phyloP scores from a whole-genome alignment of 2,888 invertebrate genomes.

The Perizoma flavofasciatum region DNA sequence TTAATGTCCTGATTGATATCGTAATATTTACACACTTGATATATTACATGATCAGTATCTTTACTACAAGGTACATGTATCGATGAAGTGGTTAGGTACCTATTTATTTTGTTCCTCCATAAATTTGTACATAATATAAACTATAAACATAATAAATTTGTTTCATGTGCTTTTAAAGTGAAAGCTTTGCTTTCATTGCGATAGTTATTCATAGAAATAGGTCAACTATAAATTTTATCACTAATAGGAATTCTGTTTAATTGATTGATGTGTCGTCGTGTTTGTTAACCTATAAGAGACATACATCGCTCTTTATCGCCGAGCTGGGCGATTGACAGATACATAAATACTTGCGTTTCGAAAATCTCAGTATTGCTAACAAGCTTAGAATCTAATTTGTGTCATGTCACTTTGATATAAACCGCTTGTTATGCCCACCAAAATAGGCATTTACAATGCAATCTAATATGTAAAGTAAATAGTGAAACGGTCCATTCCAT shows the following conservation, averaged over 20 bases:
- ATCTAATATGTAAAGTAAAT: conserved; percentile 27
- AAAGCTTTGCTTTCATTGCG: not conserved
- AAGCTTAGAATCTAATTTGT: conserved; percentile 40
- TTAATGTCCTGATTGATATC: conserved; percentile 51
- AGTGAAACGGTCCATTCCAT: conserved; percentile 49
- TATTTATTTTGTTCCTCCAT: conserved; percentile 11
- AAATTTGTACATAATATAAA: not conserved
- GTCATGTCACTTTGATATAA: conserved; percentile 39
- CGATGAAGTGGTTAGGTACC: conserved; percentile 3
- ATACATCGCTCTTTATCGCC: conserved; percentile 27
- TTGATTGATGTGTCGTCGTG: conserved; percentile 23
- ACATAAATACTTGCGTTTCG: conserved; percentile 35
- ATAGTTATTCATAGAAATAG: conserved; percentile 6
- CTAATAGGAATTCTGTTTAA: conserved; percentile 11
- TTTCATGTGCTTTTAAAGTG: too few relatives aligned
- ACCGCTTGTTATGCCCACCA: conserved; percentile 35
- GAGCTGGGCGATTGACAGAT: conserved; percentile 28
- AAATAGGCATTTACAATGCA: conserved; percentile 37
- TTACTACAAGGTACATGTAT: conserved; percentile 29
- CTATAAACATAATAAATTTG: too few relatives aligned
- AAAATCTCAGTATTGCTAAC: conserved; percentile 37
- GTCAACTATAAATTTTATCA: conserved; percentile 33
- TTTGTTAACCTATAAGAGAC: conserved; percentile 20
- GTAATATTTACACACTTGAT: conserved; percentile 45
- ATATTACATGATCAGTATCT: conserved; percentile 44